Conservation (phyloP, 2,888 invertebrate species). For the Drosophila aldrichi region DNA sequence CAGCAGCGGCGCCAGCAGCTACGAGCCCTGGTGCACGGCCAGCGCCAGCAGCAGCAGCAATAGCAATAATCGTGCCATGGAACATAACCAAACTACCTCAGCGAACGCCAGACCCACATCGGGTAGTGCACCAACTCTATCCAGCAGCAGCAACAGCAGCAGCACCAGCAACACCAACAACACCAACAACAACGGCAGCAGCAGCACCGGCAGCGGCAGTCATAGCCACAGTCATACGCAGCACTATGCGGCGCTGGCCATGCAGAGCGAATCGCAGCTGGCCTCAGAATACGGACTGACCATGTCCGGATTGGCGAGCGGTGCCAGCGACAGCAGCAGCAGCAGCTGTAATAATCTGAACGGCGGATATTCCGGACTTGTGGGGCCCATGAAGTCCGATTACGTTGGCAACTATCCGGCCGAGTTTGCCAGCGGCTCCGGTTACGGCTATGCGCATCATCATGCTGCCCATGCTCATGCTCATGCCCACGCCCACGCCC, state of each 20-base stretch:
- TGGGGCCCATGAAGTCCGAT: conserved; percentile 79
- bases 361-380: conserved; percentile 58
- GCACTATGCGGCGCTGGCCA: conserved; percentile 79
- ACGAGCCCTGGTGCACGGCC: conserved; percentile 51
- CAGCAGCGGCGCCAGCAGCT: conserved; percentile 19
- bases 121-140: conserved; percentile 25
- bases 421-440: conserved; percentile 66
- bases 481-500: conserved; percentile 56
- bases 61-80: conserved; percentile 60
- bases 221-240: conserved; percentile 32
- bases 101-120: conserved; percentile 38
- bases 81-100: conserved; percentile 70
- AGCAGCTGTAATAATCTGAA: conserved; percentile 33
- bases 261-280: conserved; percentile 82
- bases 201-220: conserved; percentile 42
- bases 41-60: conserved; percentile 40
- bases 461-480: conserved; percentile 53
- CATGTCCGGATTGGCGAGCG: conserved; percentile 74
- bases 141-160: conserved; percentile 43
- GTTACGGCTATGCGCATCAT: conserved; percentile 59
- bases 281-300: conserved; percentile 81
- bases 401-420: conserved; percentile 71
- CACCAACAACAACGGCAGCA: neutral
- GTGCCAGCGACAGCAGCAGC: conserved; percentile 54
- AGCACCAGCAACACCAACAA: conserved; percentile 33